Conservation (phyloP, 2,888 invertebrate species). For the Standfussiana lucernea region DNA sequence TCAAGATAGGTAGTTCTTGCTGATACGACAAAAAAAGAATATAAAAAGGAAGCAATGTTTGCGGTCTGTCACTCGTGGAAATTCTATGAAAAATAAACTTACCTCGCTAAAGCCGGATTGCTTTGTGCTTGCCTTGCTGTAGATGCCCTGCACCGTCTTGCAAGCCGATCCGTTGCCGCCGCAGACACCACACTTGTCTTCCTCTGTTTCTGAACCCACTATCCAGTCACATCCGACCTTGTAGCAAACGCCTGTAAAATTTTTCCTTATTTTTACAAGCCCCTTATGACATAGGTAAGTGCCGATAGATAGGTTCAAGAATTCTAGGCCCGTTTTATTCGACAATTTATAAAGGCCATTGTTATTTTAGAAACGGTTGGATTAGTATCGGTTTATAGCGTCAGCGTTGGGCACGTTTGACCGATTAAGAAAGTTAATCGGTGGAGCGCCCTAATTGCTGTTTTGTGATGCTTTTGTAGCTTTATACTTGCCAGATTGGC, state of each 20-base stretch:
- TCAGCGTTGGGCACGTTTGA: constrained; percentile 49
- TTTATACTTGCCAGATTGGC: constrained; percentile 29
- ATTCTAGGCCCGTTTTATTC: neutral
- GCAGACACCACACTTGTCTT: constrained; percentile 96
- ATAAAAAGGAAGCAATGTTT: neutral
- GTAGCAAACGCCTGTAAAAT: constrained; percentile 90
- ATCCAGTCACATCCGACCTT: constrained; percentile 98
- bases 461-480: constrained; percentile 54
- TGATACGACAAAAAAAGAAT: neutral
- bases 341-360: neutral
- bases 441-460: constrained; percentile 62
- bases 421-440: constrained; percentile 43
- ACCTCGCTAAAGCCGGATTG: constrained; percentile 91
- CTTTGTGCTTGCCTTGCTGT: constrained; percentile 92
- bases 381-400: constrained; percentile 40
- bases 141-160: constrained; percentile 93
- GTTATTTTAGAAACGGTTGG: constrained; percentile 39
- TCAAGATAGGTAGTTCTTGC: neutral
- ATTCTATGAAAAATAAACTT: constrained; percentile 35
- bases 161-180: constrained; percentile 96
- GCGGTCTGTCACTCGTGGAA: too few relatives aligned
- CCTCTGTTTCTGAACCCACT: constrained; percentile 94
- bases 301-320: neutral
- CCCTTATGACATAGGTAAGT: neutral
- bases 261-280: neutral